Base-by-base conservation (phyloP, 2,113 vertebrate genomes). In the Bagarius yarrelli region DNA sequence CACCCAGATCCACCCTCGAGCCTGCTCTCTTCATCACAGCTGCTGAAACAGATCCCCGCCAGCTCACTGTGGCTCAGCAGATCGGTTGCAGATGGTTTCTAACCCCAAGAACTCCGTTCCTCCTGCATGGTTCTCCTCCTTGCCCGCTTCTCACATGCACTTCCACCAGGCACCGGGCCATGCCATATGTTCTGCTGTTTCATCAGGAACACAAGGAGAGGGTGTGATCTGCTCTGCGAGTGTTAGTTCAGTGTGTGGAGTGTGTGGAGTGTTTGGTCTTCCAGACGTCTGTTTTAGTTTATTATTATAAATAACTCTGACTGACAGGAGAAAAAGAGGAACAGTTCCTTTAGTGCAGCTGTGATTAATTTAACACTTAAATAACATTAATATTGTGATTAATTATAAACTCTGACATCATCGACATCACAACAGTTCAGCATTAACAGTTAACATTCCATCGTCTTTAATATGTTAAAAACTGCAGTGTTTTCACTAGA, bases 41-140 rank as follows among this genome's bases (percentile, higher is more conserved):
- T 72, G 70, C 69, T 71, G 30, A 53, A 72, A 32, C 70, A 72
- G 53, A 72, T 72, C 27, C 21, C 27, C 53, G 70, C 70, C 70
- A 73, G 50, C 70, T 73, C 32, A 73, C 70, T 55, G 50, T 9
- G 55, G 70, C 70, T 73, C 70, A 34, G 70, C 70, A 73, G 50
- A 73, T 73, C 70, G 30, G 32, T 27, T 73, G 52, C 70, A 73
- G 70, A 73, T 73, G 70, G 70, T 73, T 73, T 52, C 70, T 55
- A 73, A 73, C 70, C 70, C 70, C 19, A 50, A 73, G 70, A 73
- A 73, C 70, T 44, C 25, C 44, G 2, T 50, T 15, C 13, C n/a
- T 52, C 36, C 27, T 72, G 44, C 44, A 55, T 55, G 32, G 32
- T 73, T 73, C 25, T 55, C 9, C 9, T 34, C 53, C 70, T 14